Evolutionary conservation across 2,113 vertebrate species (phyloP), one percentile per base, ranked within the genome.

Genomic region (Dendrocopos noguchii): DNA sequence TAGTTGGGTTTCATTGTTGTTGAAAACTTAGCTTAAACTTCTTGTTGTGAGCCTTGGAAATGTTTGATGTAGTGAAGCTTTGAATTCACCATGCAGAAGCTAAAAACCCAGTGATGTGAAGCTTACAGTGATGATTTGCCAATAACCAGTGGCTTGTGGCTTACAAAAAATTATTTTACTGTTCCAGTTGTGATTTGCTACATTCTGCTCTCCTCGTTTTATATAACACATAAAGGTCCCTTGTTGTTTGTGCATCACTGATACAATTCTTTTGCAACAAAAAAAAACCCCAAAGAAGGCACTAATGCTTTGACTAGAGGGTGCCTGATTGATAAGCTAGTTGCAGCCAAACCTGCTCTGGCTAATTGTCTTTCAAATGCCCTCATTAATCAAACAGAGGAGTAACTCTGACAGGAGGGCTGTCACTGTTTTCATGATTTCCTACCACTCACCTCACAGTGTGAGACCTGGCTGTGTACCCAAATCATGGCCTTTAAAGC

Each of bases 321-420:
- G 96, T 96, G 97, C 97, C 98, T 99, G 98, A 99, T 98, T 99
- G 98, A 99, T 99, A 98, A 98, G 98, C 97, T 97, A 96, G 98
- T 98, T 98, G 98, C 98, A 98, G 98, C 98, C 98, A 98, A 98
- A 99, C 98, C 98, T 98, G 98, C 98, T 98, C 98, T 97, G 93
- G 97, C 98, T 99, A 99, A 99, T 99, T 99, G 98, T 99, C 98
- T 99, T 99, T 99, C 98, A 99, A 99, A 99, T 97, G 98, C 98
- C 98, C 98, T 99, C 98, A 99, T 99, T 99, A 99, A 99, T 99
- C 99, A 99, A 98, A 98, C 97, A 94, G 75, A 97, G 93, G 95
- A 97, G 97, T 81, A 96, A 94, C 74, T 95, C 94, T 98, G 98
- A 98, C 97, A 98, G 98, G 96, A 97, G 95, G 96, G 89, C 98